Base-by-base conservation (phyloP, 2,113 vertebrate species). In the Hippocampus mohnikei region DNA sequence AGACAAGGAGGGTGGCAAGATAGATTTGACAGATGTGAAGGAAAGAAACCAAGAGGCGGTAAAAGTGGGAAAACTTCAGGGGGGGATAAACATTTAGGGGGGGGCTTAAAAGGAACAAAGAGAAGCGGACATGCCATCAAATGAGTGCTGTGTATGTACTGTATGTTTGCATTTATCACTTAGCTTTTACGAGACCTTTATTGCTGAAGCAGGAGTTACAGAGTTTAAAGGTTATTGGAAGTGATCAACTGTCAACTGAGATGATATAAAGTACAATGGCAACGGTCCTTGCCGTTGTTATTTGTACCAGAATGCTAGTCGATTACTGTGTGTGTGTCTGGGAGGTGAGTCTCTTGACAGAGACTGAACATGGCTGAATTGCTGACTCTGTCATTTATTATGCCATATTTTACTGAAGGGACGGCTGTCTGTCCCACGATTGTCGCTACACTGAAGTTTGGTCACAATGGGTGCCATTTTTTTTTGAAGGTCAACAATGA, bases 11-110 rank as follows among this genome's bases (percentile, higher is more conserved):
- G 27, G 16, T 60, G 58, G 58, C 5, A 29, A 60, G 16, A 16
- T 33, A 18, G 27, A 60, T 60, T 33, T 61, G 48, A 46, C 29
- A 77, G 40, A 40, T 41, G 37, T 40, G 70, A 61, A 63, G 23
- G 52, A 27, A 59, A 60, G 11, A n/a, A 52, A 63, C 25, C 27
- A 60, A 33, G 15, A 33, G 63, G 15, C 50, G 55, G 55, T 2
- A 11, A 25, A 37, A 41, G 23, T 40, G 23, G 56, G 61, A 66
- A 42, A 67, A 70, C 20, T 41, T 13, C 7, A 4, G 3, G 29
- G 29, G 29, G 60, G 16, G n/a, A 1, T 21, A 12, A 58, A 58
- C 56, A 29, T 33, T 29, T 59, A 9, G 46, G 16, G 46, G 8
- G 3, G 33, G 48, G 69, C 15, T 3, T 11, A 3, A 55, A 55